Conservation (phyloP, 2,888 invertebrate species). For the Automeris io region DNA sequence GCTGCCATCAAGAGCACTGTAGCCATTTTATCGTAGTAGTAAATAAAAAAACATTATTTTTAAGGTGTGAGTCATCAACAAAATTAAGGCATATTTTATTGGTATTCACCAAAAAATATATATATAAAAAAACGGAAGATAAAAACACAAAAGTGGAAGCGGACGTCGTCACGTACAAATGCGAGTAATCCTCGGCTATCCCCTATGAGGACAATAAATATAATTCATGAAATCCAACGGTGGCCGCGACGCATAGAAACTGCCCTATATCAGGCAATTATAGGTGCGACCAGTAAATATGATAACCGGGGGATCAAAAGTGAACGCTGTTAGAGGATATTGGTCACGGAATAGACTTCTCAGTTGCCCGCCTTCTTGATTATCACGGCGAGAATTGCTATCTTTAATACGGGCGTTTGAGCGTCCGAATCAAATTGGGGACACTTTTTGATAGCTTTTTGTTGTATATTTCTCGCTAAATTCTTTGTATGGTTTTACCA, state of each 20-base stretch:
- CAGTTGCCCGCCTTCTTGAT: conserved; percentile 10
- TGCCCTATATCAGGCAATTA: conserved; percentile 73
- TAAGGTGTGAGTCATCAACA: too few relatives aligned
- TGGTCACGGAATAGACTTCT: conserved; percentile 28
- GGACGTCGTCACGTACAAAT: conserved; percentile 60
- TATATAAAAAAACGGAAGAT: conserved; percentile 2
- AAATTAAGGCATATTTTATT: too few relatives aligned
- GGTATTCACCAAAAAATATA: not conserved
- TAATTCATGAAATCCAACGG: conserved; percentile 66
- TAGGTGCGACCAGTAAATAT: conserved; percentile 69
- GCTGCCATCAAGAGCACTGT: too few relatives aligned
- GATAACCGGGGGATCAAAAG: conserved; percentile 61
- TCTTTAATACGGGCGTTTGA: too few relatives aligned
- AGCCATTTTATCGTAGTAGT: too few relatives aligned
- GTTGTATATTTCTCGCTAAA: too few relatives aligned
- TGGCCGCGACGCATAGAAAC: conserved; percentile 66
- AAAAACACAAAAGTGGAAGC: conserved; percentile 28
- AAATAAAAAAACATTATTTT: too few relatives aligned
- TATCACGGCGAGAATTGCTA: conserved; percentile 6
- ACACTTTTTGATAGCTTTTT: too few relatives aligned
- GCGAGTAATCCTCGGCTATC: conserved; percentile 57
- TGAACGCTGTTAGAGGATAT: conserved; percentile 31
- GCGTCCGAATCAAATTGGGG: too few relatives aligned
- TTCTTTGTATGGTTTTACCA: too few relatives aligned
- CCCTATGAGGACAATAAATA: conserved; percentile 66